Evolutionary conservation across 92 coral and sea anemone genomes (phyloP).

Genomic region (Phymanthus crucifer): DNA sequence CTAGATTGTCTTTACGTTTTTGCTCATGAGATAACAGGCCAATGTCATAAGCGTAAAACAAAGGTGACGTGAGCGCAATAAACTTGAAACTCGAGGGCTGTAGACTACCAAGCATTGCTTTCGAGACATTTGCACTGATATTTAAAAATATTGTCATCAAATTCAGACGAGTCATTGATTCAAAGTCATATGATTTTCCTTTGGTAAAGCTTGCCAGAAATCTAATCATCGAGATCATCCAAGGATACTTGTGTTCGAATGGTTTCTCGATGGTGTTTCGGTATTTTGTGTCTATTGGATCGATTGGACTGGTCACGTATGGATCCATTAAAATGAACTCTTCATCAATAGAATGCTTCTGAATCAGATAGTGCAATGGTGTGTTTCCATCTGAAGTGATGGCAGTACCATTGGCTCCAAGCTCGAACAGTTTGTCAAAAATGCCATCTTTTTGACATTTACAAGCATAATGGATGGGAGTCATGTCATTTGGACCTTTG

Average conservation of each 20-base stretch:
- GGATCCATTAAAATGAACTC: constrained; percentile 12
- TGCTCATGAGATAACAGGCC: not conserved
- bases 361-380: not conserved
- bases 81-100: not conserved
- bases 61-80: not conserved
- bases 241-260: constrained; percentile 8
- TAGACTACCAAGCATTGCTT: not conserved
- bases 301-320: constrained; percentile 18
- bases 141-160: not conserved
- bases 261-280: not conserved
- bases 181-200: not conserved
- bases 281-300: constrained; percentile 8
- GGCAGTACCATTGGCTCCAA: constrained; percentile 25
- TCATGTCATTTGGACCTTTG: constrained; percentile 25
- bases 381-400: constrained; percentile 10
- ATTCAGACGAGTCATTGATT: not conserved
- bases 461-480: constrained; percentile 26
- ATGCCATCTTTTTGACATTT: not conserved
- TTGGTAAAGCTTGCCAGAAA: not conserved
- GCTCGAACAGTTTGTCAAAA: constrained; percentile 20
- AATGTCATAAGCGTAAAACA: constrained; percentile 6
- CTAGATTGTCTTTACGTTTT: not conserved
- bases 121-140: constrained; percentile 3
- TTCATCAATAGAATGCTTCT: not conserved
- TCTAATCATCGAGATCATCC: not conserved